phyloP scores from a whole-genome alignment of 2,888 invertebrate species.

The Drosophila tanythrix region DNA sequence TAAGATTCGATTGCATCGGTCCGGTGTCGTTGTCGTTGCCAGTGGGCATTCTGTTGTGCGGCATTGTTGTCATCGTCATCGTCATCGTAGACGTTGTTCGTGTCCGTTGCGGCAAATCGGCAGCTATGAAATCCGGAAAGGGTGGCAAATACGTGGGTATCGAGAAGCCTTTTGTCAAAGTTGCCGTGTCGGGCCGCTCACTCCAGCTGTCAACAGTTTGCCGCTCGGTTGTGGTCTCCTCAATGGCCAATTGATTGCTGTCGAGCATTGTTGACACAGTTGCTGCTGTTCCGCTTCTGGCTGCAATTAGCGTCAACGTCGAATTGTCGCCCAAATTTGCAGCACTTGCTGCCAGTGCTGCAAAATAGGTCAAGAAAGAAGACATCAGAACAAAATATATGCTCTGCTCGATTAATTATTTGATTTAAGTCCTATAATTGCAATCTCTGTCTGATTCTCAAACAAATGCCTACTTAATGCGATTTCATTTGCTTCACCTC shows the following conservation, averaged over 20 bases:
- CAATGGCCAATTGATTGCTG: slow-evolving; percentile 43
- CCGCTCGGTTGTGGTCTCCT: slow-evolving; percentile 36
- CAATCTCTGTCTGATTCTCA: not conserved
- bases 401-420: not conserved
- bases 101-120: slow-evolving; percentile 69
- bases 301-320: slow-evolving; percentile 60
- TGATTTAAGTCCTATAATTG: not conserved
- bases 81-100: slow-evolving; percentile 22
- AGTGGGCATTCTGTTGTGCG: slow-evolving; percentile 37
- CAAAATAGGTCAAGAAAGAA: slow-evolving; percentile 69
- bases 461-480: slow-evolving; percentile 31
- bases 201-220: slow-evolving; percentile 63
- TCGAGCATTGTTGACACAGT: slow-evolving; percentile 8
- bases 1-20: slow-evolving; percentile 22
- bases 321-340: slow-evolving; percentile 50
- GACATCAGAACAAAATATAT: slow-evolving; percentile 32
- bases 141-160: slow-evolving; percentile 83
- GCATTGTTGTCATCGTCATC: slow-evolving; percentile 3
- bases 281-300: slow-evolving; percentile 32
- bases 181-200: slow-evolving; percentile 75
- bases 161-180: slow-evolving; percentile 80
- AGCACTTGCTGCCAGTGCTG: slow-evolving; percentile 74
- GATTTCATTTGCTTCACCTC: not conserved
- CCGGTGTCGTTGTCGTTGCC: slow-evolving; percentile 21
- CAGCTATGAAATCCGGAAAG: slow-evolving; percentile 79